Evolutionary conservation across 2,797 vertebrate genomes (phyloP).

Genomic region (Danio kyathit): DNA sequence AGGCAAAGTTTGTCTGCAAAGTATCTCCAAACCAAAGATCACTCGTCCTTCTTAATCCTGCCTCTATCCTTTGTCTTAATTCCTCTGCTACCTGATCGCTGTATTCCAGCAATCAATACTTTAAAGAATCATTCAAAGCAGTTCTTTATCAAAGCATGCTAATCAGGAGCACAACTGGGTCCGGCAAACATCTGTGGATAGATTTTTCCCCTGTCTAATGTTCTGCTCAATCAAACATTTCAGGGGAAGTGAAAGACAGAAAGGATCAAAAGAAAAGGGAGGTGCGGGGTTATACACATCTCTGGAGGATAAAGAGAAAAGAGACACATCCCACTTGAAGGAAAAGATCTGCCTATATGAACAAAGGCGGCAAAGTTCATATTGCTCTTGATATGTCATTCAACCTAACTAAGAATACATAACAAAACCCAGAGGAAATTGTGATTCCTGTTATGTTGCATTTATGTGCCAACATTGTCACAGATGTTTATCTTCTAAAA

Average conservation of each 20-base stretch:
- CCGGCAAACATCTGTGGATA: constrained; percentile 51
- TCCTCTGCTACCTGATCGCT: constrained; percentile 59
- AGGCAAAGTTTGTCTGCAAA: not conserved
- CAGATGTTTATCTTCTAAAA: not conserved
- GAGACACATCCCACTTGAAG: constrained; percentile 13
- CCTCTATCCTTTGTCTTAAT: constrained; percentile 38
- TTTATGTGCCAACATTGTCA: not conserved
- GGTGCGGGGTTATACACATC: constrained; percentile 20
- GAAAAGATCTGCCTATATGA: not conserved
- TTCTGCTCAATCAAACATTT: constrained; percentile 51
- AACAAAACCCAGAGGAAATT: not conserved
- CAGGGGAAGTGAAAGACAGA: constrained; percentile 21
- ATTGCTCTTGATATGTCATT: not conserved
- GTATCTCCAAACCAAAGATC: not conserved
- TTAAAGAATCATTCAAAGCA: constrained; percentile 75
- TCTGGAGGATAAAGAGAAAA: constrained; percentile 45
- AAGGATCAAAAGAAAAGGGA: constrained; percentile 48
- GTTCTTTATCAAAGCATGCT: constrained; percentile 71
- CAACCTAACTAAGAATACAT: not conserved
- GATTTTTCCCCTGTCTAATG: constrained; percentile 51
- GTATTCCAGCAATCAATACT: constrained; percentile 71
- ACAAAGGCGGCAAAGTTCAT: constrained; percentile 7
- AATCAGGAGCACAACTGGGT: constrained; percentile 66
- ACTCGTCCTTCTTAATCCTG: not conserved
- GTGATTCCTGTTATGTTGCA: not conserved